Evolutionary conservation across 2,888 invertebrate species (phyloP).

Genomic region (Microctonus brassicae): DNA sequence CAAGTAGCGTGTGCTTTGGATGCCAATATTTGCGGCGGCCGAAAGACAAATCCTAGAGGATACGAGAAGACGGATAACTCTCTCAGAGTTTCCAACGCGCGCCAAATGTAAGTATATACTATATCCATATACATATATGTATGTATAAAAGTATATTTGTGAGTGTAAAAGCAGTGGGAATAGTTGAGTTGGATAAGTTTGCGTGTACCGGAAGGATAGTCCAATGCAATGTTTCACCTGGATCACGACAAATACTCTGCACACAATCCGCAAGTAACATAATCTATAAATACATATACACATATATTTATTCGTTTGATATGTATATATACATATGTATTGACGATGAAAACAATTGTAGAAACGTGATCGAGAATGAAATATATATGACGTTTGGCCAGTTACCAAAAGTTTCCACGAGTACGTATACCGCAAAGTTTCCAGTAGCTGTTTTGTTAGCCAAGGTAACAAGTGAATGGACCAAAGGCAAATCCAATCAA

Average conservation of each 20-base stretch:
- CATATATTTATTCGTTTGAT: neutral
- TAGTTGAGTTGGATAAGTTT: neutral
- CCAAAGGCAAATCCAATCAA: slow-evolving; percentile 24
- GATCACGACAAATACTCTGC: slow-evolving; percentile 18
- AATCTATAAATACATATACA: neutral
- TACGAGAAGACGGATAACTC: slow-evolving; percentile 27
- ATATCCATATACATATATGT: neutral
- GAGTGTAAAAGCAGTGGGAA: no score
- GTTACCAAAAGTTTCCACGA: slow-evolving; percentile 23
- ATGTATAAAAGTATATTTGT: neutral
- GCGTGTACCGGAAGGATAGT: slow-evolving; percentile 24
- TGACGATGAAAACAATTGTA: slow-evolving; percentile 12
- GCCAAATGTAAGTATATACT: neutral
- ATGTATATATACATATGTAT: neutral
- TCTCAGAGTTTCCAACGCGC: slow-evolving; percentile 4
- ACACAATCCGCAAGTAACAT: slow-evolving; percentile 2
- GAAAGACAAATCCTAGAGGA: slow-evolving; percentile 31
- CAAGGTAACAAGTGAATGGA: slow-evolving; percentile 5
- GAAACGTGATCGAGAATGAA: slow-evolving; percentile 17
- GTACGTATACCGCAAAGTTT: neutral
- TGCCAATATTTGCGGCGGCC: slow-evolving; percentile 37
- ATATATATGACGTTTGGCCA: slow-evolving; percentile 22
- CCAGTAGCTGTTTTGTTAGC: neutral
- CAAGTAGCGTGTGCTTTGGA: slow-evolving; percentile 33
- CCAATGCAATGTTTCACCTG: slow-evolving; percentile 20